A percentile compares a stretch with the other conserved stretches of the same genome.
Conservation (phyloP, 2,888 invertebrate genomes). For the Reticulitermes lucifugus region DNA sequence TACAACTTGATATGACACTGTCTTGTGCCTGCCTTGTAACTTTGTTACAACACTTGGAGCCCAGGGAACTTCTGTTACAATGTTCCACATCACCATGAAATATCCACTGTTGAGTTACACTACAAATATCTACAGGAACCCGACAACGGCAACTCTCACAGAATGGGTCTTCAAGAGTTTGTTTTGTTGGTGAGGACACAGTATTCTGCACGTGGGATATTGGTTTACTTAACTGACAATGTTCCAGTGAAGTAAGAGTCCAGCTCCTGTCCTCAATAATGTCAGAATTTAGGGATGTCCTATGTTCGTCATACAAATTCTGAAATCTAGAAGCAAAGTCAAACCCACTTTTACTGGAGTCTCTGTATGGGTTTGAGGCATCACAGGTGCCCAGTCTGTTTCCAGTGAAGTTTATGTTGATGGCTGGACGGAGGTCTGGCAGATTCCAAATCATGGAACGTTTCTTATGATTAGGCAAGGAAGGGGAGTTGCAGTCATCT, state of each 20-base stretch:
- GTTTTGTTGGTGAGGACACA: background rate
- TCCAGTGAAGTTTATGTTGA: conserved; percentile 67
- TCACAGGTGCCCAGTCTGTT: background rate
- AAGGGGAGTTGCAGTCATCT: conserved; percentile 6
- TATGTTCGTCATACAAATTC: conserved; percentile 62
- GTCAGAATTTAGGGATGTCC: conserved; percentile 54
- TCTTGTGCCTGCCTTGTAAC: background rate
- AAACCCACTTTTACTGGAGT: conserved; percentile 56
- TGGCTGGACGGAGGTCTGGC: conserved; percentile 64
- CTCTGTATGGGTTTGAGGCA: conserved; percentile 8
- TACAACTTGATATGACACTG: background rate
- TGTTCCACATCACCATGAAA: background rate
- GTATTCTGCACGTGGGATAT: background rate
- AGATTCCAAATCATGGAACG: conserved; percentile 17
- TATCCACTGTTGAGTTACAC: background rate
- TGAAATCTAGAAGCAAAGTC: conserved; percentile 65
- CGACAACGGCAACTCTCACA: background rate
- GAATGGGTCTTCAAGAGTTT: background rate
- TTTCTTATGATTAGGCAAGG: background rate
- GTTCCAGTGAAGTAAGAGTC: too few species aligned
- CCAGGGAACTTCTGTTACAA: background rate
- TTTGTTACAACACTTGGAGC: background rate
- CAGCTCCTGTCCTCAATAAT: background rate
- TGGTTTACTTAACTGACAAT: too few species aligned
- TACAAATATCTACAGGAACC: background rate